Evolutionary conservation across 1,140 invertebrate genomes (phyloP), one percentile per base, ranked within the genome.

Genomic region (Drosophila melanica): DNA sequence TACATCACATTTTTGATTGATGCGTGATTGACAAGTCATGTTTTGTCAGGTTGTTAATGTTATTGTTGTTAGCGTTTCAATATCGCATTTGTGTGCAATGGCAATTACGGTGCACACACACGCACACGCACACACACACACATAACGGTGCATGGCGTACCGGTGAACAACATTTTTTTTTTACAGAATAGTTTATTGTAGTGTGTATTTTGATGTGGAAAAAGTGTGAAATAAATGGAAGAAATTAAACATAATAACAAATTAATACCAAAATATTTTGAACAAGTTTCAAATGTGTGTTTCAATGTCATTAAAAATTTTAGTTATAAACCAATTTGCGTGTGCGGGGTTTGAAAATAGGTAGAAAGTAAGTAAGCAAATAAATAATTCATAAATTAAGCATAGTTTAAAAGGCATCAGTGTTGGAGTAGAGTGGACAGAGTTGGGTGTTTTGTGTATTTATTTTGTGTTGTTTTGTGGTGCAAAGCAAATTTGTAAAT

Each of bases 401-500:
- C 30, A 44, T 30, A 54, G 30, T 23, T 11, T 23, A 59, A 23
- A 55, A 12, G 54, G 55, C 37, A 54, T 27, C 0, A 5, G 4
- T 39, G 20, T 39, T 30, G 12, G 30, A 30, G 11, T 33, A 54
- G n/a, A 27, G 48, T 64, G 37, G n/a, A 35, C 1, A 62, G 41
- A 62, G 16, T 20, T 23, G 8, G 16, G 14, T 55, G 44, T 68
- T 58, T 79, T 8, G n/a, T 67, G 53, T 68, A 39, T 84, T 60
- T 10, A 2, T 45, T 20, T 45, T 11, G 4, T 20, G 10, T 33
- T 33, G 48, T 50, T 9, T 50, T 69, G 75, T 78, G 45, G 85
- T 74, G 77, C 77, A 89, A 89, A 90, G 75, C 70, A 82, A 71
- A 69, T 64, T 85, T 55, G 77, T 70, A 86, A 85, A 77, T 81